phyloP scores from a whole-genome alignment of 2,113 vertebrate species.

The Rhinolophus ferrumequinum region DNA sequence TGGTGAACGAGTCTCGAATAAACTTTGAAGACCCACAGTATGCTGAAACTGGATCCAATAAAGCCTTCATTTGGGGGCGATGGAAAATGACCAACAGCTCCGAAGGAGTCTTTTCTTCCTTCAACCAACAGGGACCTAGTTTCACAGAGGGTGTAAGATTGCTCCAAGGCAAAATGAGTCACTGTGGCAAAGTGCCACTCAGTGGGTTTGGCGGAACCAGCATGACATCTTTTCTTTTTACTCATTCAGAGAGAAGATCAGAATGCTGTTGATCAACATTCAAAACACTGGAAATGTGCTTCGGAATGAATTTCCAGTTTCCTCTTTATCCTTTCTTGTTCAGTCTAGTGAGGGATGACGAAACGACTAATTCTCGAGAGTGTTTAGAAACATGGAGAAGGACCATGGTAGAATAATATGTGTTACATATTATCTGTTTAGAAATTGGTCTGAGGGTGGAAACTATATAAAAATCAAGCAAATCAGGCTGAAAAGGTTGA shows the following conservation, averaged over 20 bases:
- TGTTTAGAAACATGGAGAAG: not conserved
- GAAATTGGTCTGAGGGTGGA: not conserved
- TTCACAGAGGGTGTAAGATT: slow-evolving; percentile 63
- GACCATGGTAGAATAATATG: not conserved
- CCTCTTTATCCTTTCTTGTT: not conserved
- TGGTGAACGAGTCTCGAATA: not conserved
- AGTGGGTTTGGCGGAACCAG: slow-evolving; percentile 75
- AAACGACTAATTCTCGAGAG: slow-evolving; percentile 21
- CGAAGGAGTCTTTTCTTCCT: not conserved
- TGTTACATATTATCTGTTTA: not conserved
- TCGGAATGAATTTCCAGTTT: slow-evolving; percentile 61
- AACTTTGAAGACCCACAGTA: not conserved
- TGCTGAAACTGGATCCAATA: not conserved
- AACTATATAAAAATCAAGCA: slow-evolving; percentile 2
- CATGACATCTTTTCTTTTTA: slow-evolving; percentile 71
- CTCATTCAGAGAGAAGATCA: slow-evolving; percentile 78
- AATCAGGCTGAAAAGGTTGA: not conserved
- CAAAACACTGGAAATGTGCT: not conserved
- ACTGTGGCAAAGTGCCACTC: slow-evolving; percentile 72
- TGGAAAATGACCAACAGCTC: not conserved
- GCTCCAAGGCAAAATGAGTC: slow-evolving; percentile 78
- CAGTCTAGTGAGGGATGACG: not conserved
- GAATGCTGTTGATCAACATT: slow-evolving; percentile 80
- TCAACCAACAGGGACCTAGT: slow-evolving; percentile 64
- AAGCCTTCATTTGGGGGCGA: not conserved